Evolutionary conservation across 2,113 vertebrate genomes (phyloP).

Genomic region (Lutjanus erythropterus): DNA sequence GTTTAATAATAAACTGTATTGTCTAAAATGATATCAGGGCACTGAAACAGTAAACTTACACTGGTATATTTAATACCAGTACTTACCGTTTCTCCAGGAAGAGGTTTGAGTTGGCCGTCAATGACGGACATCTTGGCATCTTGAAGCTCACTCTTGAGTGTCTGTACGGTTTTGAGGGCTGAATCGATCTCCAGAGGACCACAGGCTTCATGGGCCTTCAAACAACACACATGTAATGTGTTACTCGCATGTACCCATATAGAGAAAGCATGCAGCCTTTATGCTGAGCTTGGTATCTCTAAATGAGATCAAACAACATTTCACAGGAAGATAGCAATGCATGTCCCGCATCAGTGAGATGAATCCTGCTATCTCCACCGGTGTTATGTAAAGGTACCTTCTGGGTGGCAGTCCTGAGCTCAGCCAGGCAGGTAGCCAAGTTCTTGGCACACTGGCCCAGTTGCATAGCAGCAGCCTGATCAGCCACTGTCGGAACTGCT

Average conservation of each 20-base stretch:
- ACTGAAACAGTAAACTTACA: too few species aligned
- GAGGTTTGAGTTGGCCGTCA: conserved; percentile 94
- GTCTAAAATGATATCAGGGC: too few species aligned
- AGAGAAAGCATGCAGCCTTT: conserved; percentile 4
- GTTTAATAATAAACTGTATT: too few species aligned
- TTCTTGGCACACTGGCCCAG: conserved; percentile 98
- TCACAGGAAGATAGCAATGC: conserved; percentile 7
- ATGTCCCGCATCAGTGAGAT: conserved; percentile 20
- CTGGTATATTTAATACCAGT: too few species aligned
- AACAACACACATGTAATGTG: conserved; percentile 7
- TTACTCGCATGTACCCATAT: not conserved
- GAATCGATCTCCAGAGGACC: conserved; percentile 98
- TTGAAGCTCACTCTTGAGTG: conserved; percentile 94
- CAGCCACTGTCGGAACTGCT: conserved; percentile 94
- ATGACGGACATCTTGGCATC: conserved; percentile 96
- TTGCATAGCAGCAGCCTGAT: conserved; percentile 98
- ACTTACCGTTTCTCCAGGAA: conserved; percentile 95
- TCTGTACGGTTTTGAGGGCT: conserved; percentile 94
- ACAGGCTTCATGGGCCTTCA: conserved; percentile 96
- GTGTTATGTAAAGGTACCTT: conserved; percentile 86
- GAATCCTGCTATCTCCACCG: conserved; percentile 3
- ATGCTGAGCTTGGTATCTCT: conserved; percentile 10
- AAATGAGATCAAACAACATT: conserved; percentile 23
- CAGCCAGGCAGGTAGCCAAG: conserved; percentile 95
- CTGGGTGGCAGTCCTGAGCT: conserved; percentile 94